phyloP scores from a whole-genome alignment of 2,888 invertebrate genomes.

The Heliconius ethilla region DNA sequence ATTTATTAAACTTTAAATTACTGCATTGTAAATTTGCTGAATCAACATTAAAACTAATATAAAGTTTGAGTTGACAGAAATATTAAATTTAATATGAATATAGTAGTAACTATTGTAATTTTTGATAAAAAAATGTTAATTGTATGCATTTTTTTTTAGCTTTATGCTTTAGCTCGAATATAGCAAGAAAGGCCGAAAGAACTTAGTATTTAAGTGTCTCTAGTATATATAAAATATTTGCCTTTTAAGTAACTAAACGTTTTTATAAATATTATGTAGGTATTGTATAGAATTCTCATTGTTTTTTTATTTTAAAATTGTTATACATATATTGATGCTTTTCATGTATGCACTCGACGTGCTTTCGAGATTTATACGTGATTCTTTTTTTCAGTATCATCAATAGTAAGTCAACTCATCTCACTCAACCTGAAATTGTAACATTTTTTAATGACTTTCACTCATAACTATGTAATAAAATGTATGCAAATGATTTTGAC shows the following conservation, averaged over 20 bases:
- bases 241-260: too few relatives aligned
- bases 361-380: not conserved
- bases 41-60: conserved; percentile 9
- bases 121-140: not conserved
- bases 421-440: too few relatives aligned
- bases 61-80: conserved; percentile 1
- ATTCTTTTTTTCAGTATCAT: not conserved
- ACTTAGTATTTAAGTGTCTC: not conserved
- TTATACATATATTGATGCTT: too few relatives aligned
- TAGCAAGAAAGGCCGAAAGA: not conserved
- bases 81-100: not conserved
- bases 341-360: too few relatives aligned
- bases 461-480: too few relatives aligned
- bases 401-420: too few relatives aligned
- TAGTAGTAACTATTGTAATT: not conserved
- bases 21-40: conserved; percentile 7
- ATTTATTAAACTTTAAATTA: conserved; percentile 24
- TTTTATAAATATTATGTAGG: too few relatives aligned
- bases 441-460: too few relatives aligned
- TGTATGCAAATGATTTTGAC: too few relatives aligned
- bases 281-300: too few relatives aligned
- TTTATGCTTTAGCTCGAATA: not conserved
- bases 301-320: too few relatives aligned
- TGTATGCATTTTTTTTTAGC: not conserved
- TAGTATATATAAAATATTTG: not conserved